Percentiles rank a stretch among this genome's conserved stretches.
phyloP scores from a whole-genome alignment of 2,797 vertebrate species.

The Eptatretus atami region DNA sequence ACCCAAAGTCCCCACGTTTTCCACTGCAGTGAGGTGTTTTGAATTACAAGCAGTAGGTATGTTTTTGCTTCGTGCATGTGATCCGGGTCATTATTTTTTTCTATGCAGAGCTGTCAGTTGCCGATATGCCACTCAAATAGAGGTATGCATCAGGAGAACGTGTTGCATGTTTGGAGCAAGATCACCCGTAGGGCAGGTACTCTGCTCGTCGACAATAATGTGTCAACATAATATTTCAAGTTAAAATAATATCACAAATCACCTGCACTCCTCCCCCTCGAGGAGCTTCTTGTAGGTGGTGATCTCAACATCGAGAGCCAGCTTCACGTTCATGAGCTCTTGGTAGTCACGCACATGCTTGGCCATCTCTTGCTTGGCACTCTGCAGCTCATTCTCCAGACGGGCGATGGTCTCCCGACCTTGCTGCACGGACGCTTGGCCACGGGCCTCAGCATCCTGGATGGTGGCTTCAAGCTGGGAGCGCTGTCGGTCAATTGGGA shows the following conservation, averaged over 20 bases:
- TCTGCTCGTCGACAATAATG: too few species aligned
- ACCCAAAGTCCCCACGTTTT: too few species aligned
- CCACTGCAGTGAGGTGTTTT: too few species aligned
- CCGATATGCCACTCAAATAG: too few species aligned
- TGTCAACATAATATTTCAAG: too few species aligned
- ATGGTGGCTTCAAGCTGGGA: slow-evolving; percentile 4
- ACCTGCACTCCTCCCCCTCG: slow-evolving; percentile 4
- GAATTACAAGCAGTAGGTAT: too few species aligned
- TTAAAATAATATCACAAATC: not conserved
- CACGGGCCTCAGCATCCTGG: not conserved
- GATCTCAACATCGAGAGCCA: slow-evolving; percentile 3
- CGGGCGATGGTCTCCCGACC: slow-evolving; percentile 4
- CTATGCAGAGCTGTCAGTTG: too few species aligned
- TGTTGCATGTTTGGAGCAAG: too few species aligned
- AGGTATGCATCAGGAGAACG: too few species aligned
- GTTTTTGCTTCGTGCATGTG: too few species aligned
- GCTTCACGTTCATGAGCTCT: slow-evolving; percentile 3
- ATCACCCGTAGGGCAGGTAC: too few species aligned
- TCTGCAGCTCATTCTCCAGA: slow-evolving; percentile 1
- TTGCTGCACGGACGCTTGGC: not conserved
- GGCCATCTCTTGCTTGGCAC: slow-evolving; percentile 3
- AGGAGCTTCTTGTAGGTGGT: slow-evolving; percentile 1
- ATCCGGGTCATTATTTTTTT: too few species aligned
- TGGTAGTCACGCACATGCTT: slow-evolving; percentile 4
- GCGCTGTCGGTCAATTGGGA: not conserved